Base-by-base conservation (phyloP, 2,113 vertebrate genomes). In the Cheilinus undulatus region DNA sequence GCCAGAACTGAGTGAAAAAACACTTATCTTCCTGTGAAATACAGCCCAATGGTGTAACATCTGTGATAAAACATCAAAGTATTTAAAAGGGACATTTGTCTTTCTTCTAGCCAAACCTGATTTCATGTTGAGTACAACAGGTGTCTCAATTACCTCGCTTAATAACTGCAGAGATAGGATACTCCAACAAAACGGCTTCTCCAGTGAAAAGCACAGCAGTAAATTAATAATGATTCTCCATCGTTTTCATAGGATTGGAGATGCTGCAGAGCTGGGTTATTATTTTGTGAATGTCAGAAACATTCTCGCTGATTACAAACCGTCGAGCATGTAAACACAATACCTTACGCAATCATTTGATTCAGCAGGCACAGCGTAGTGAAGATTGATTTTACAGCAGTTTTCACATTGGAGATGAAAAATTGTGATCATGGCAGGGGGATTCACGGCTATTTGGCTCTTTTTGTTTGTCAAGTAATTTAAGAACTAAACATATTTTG, bases 241-340 rank as follows among this genome's bases (percentile, higher is more conserved):
- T 61, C 13, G 2, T 45, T 66, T 68, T 60, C 45, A 61, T 20
- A 56, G 38, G 13, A 40, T 45, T 32, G 46, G 30, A 8, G n/a
- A 38, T 14, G 30, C 12, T 45, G 13, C 10, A 26, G 45, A 24
- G 60, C 36, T 11, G 24, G 36, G 42, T 64, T 46, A 66, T 80
- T 86, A 42, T 34, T 27, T 45, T 20, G 38, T 9, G 7, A 75
- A 74, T 71, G 72, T 20, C 49, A 61, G 17, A 43, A 13, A 15
- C 38, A 34, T 51, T 56, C n/a, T 53, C 60, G 52, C 17, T 72
- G 57, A 56, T 69, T 66, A 59, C n/a, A 38, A 54, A 48, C 24
- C 20, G 26, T n/a, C n/a, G 40, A 42, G 66, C 49, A 57, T 38
- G 38, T 52, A 34, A 73, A 69, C 52, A 48, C 51, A 10, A 34